Evolutionary conservation across 2,797 vertebrate species (phyloP).

Genomic region (Tangara arthus): DNA sequence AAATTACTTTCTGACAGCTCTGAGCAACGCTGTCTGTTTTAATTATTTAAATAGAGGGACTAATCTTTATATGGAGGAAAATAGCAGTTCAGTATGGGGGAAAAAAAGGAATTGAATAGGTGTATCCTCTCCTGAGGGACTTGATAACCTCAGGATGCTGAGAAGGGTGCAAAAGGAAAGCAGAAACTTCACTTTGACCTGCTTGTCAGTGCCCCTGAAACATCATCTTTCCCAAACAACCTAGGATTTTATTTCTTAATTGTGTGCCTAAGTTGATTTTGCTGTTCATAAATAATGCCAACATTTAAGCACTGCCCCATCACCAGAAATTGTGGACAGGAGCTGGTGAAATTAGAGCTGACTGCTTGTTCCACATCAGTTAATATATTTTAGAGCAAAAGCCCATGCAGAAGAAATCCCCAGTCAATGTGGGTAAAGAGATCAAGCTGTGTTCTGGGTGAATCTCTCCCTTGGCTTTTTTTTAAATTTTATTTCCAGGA

Average conservation of each 20-base stretch:
- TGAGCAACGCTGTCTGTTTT: background rate
- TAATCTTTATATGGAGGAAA: background rate
- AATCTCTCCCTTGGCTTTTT: background rate
- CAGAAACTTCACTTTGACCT: background rate
- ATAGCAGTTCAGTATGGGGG: background rate
- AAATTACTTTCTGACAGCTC: background rate
- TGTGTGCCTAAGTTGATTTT: background rate
- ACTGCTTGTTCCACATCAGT: background rate
- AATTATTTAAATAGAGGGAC: background rate
- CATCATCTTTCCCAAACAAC: background rate
- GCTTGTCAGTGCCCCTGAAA: background rate
- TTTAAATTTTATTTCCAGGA: background rate
- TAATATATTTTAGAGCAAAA: background rate
- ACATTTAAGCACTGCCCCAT: rapidly evolving
- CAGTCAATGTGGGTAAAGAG: background rate
- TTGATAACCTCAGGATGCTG: background rate
- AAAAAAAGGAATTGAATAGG: background rate
- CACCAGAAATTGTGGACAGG: rapidly evolving
- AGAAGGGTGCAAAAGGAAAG: background rate
- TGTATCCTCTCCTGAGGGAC: background rate
- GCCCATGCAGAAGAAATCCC: background rate
- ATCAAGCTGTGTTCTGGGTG: background rate
- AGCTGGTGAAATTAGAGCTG: background rate
- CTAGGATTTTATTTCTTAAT: background rate
- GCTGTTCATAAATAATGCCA: background rate